Conservation (phyloP, 1,140 invertebrate species). For the Bombus haemorrhoidalis region DNA sequence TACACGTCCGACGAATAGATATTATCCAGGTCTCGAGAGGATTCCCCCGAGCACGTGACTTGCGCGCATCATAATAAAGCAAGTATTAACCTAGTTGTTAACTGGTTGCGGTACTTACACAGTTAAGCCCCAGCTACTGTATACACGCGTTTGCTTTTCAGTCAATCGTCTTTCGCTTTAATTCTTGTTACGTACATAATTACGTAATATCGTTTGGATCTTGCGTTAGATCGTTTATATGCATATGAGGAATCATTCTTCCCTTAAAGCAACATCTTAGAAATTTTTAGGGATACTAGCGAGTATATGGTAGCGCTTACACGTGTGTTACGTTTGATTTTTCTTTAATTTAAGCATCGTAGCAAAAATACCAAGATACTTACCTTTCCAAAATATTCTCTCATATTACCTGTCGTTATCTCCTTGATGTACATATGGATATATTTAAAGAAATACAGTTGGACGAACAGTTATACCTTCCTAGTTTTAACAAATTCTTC, state of each 20-base stretch:
- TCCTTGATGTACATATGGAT: too few relatives aligned
- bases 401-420: too few relatives aligned
- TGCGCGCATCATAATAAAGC: slow-evolving; percentile 29
- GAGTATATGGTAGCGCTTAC: fast-evolving
- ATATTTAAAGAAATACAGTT: too few relatives aligned
- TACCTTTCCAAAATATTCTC: too few relatives aligned
- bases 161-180: neutral
- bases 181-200: neutral
- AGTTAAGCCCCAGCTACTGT: neutral
- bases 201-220: neutral
- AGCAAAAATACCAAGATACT: too few relatives aligned
- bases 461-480: too few relatives aligned
- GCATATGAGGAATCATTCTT: neutral
- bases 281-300: neutral
- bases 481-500: too few relatives aligned
- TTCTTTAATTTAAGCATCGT: neutral
- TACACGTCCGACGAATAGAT: slow-evolving; percentile 51
- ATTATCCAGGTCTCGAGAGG: slow-evolving; percentile 46
- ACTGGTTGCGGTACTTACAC: neutral
- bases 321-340: neutral
- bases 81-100: slow-evolving; percentile 41
- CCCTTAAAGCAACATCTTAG: too few relatives aligned
- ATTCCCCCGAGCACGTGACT: slow-evolving; percentile 28
- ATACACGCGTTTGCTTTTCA: neutral
- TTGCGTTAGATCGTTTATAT: neutral